Base-by-base conservation (phyloP, 2,797 vertebrate species). In the Sebastes kiyomatsui region DNA sequence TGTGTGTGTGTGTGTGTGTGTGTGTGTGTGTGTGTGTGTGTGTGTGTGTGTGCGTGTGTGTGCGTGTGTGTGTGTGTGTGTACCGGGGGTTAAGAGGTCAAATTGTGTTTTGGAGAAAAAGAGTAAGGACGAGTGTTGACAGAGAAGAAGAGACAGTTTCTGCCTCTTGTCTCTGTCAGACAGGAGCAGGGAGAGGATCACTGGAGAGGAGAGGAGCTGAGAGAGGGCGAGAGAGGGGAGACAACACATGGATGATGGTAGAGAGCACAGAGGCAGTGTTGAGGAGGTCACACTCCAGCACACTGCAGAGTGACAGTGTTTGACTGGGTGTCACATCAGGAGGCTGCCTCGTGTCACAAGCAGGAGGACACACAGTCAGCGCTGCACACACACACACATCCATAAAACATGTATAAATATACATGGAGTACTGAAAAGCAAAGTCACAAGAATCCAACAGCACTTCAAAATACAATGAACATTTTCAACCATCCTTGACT, bases 261-360 rank as follows among this genome's bases (percentile, higher is more conserved):
- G 75, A 58, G 60, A 82, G 59, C 33, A 14, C 23, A 30, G 60
- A 66, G 64, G 58, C 38, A 18, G 32, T 14, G 60, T 2, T 61
- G 85, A 62, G 64, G 61, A 79, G 83, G 84, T 88, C 90, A 79
- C 87, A 74, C 85, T 85, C 72, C 82, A 79, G 54, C 42, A 60
- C 62, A 20, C 80, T 33, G 67, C 75, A 82, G 85, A 92, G 27
- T 87, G 87, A 91, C 88, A 88, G 83, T 11, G 67, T 83, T 60
- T 64, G 79, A 49, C 76, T 59, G n/a, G 46, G 65, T 65, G 82
- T 87, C 80, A 68, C 85, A 62, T 82, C 86, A 79, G 35, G 27
- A 46, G 20, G 25, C 18, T 56, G 74, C 77, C 46, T 58, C 30
- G 12, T 72, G 81, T 83, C 91, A 83, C 65, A 72, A 61, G 49